A percentile compares a stretch with the other conserved stretches of the same genome.
These are phyloP conservation scores for Takifugu bimaculatus DNA, from an alignment of 2,113 vertebrate species.

Conservation along the genomic window DNA sequence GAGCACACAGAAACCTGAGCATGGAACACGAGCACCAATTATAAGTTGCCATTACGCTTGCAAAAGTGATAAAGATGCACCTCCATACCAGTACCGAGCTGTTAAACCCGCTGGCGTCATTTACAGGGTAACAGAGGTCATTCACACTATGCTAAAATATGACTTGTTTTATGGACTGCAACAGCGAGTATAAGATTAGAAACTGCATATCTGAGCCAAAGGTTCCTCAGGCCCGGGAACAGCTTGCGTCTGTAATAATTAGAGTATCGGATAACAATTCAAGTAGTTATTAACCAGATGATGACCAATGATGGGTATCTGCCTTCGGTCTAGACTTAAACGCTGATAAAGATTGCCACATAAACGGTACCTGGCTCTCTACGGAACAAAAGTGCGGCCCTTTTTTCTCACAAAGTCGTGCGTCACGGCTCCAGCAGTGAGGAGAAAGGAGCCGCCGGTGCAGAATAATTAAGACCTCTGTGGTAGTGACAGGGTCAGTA, in stretches of 20 bases:
- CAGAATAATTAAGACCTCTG: slow-evolving; percentile 78
- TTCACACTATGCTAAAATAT: slow-evolving; percentile 60
- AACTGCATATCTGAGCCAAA: slow-evolving; percentile 25
- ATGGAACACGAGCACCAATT: slow-evolving; percentile 58
- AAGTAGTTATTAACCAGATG: slow-evolving; percentile 4
- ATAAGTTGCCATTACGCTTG: slow-evolving; percentile 62
- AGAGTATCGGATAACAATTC: background rate
- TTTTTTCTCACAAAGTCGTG: slow-evolving; percentile 43
- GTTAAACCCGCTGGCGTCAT: slow-evolving; percentile 48
- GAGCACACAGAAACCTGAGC: slow-evolving; percentile 53
- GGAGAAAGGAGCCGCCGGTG: slow-evolving; percentile 67
- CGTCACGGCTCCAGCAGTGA: slow-evolving; percentile 54
- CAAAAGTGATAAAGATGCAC: slow-evolving; percentile 64
- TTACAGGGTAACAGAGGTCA: slow-evolving; percentile 52
- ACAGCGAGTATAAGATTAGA: slow-evolving; percentile 54
- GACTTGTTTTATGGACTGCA: slow-evolving; percentile 60
- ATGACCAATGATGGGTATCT: slow-evolving; percentile 3
- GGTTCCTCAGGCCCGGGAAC: background rate
- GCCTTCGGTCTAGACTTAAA: background rate
- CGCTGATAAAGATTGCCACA: background rate
- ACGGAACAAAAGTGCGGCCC: slow-evolving; percentile 18
- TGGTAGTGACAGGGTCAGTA: slow-evolving; percentile 73
- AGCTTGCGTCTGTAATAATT: background rate
- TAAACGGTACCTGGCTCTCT: background rate
- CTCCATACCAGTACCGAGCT: slow-evolving; percentile 43